Percentiles rank a stretch among this genome's conserved stretches.
These are phyloP conservation scores for Sebastes matsubarae DNA, from an alignment of 2,797 vertebrate genomes.

Conservation along the genomic window DNA sequence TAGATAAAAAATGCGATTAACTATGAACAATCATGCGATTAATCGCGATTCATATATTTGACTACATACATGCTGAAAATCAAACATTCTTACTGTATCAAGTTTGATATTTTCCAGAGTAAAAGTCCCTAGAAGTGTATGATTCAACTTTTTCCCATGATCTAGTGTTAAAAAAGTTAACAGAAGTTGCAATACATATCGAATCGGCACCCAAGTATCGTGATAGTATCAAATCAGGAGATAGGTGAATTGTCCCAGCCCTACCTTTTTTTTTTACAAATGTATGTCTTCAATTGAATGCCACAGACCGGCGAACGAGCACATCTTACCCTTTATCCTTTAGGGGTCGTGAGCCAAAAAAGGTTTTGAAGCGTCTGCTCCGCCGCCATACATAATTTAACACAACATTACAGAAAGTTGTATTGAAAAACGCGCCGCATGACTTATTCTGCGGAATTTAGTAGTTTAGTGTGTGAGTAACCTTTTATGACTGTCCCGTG, in stretches of 20 bases:
- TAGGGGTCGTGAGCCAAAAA: neutral
- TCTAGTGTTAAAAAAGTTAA: neutral
- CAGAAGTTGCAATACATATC: rapidly evolving
- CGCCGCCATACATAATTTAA: no score
- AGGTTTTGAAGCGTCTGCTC: neutral
- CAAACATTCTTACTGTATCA: rapidly evolving
- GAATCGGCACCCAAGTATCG: no score
- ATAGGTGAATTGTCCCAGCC: rapidly evolving
- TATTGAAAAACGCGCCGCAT: conserved; percentile 2
- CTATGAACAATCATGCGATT: no score
- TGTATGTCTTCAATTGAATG: neutral
- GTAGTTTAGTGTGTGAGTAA: conserved; percentile 49
- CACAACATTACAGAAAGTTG: neutral
- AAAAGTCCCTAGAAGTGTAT: no score
- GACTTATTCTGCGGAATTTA: conserved; percentile 40
- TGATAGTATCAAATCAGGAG: no score
- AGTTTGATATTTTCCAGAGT: no score
- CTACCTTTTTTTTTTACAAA: neutral
- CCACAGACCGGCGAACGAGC: neutral
- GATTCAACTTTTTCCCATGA: no score
- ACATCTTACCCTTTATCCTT: neutral
- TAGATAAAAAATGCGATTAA: no score
- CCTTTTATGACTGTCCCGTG: conserved; percentile 50
- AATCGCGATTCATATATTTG: no score
- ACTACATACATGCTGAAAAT: no score